Evolutionary conservation across 2,888 invertebrate genomes (phyloP).

Genomic region (Ectropis crepuscularia): DNA sequence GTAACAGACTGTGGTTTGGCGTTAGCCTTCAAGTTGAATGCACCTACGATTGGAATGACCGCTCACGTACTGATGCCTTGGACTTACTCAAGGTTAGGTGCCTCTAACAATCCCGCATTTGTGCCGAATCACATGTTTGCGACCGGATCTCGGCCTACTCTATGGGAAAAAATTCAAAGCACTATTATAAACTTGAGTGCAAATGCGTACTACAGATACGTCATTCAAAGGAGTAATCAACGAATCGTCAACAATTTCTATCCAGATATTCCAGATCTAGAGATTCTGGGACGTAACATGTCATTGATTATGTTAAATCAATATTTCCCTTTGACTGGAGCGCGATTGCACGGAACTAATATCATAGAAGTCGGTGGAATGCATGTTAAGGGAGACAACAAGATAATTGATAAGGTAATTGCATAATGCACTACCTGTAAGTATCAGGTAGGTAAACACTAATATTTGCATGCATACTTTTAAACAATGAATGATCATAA

Average conservation of each 20-base stretch:
- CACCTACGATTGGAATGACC: conserved; percentile 80
- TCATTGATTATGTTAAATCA: conserved; percentile 73
- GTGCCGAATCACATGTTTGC: conserved; percentile 81
- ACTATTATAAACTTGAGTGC: conserved; percentile 54
- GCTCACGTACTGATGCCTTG: conserved; percentile 84
- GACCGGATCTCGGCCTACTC: conserved; percentile 65
- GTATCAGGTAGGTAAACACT: not conserved
- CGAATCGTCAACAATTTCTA: conserved; percentile 46
- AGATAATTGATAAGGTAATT: conserved; percentile 38
- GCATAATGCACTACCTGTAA: not conserved
- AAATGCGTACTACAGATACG: conserved; percentile 47
- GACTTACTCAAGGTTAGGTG: conserved; percentile 82
- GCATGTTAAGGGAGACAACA: conserved; percentile 55
- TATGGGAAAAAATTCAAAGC: conserved; percentile 73
- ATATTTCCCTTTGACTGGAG: conserved; percentile 79
- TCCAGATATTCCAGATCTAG: conserved; percentile 51
- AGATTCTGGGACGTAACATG: conserved; percentile 53
- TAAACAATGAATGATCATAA: not conserved
- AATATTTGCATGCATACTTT: not conserved
- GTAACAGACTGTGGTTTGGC: conserved; percentile 84
- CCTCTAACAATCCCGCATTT: conserved; percentile 83
- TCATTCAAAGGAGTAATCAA: conserved; percentile 51
- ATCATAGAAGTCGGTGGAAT: conserved; percentile 84
- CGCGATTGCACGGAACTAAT: conserved; percentile 72
- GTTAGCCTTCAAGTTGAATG: conserved; percentile 77